phyloP scores from a whole-genome alignment of 2,113 vertebrate genomes.

The Panthera tigris region DNA sequence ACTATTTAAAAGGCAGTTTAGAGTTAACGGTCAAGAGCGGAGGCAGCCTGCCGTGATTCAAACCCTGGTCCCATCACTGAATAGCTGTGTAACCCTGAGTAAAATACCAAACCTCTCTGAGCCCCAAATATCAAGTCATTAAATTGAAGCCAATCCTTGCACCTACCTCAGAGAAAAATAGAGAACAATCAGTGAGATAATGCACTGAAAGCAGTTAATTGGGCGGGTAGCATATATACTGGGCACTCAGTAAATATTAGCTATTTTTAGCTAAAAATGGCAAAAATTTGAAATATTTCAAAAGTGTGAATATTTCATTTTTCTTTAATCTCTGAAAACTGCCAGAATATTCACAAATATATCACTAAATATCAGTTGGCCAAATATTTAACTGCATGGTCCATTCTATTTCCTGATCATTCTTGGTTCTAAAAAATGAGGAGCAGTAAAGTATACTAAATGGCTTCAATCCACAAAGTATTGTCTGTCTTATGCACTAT shows the following conservation, averaged over 20 bases:
- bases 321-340: not conserved
- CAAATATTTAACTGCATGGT: not conserved
- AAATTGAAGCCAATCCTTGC: not conserved
- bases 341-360: not conserved
- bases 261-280: not conserved
- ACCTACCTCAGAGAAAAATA: not conserved
- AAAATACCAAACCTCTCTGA: not conserved
- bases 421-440: not conserved
- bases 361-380: not conserved
- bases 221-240: not conserved
- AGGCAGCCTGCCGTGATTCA: not conserved
- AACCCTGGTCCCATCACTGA: not conserved
- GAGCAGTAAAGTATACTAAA: not conserved
- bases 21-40: not conserved
- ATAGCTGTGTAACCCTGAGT: not conserved
- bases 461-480: conserved; percentile 34
- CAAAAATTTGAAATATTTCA: not conserved
- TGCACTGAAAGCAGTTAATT: no score
- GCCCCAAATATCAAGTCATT: not conserved
- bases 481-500: not conserved
- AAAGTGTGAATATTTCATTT: not conserved
- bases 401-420: not conserved
- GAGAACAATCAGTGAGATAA: not conserved
- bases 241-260: not conserved
- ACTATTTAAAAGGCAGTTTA: not conserved